A percentile compares a stretch with the other conserved stretches of the same genome.
These are phyloP conservation scores for Rhorus exstirpatorius DNA, from an alignment of 2,888 invertebrate genomes.

Conservation along the genomic window DNA sequence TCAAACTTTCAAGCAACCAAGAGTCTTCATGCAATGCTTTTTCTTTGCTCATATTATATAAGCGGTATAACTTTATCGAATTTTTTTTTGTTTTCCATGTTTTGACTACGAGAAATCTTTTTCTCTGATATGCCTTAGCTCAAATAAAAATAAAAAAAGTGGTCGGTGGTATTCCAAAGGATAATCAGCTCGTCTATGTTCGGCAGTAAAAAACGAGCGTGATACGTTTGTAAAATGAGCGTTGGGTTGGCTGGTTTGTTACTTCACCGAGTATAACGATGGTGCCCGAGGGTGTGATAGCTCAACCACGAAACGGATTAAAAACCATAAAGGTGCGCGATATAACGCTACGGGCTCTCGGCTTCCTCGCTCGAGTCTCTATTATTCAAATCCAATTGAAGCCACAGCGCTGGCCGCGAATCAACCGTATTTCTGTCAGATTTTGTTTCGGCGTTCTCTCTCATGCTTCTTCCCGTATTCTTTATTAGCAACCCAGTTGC, in stretches of 20 bases:
- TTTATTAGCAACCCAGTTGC: slow-evolving; percentile 13
- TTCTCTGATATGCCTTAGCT: not conserved
- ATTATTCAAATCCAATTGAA: slow-evolving; percentile 84
- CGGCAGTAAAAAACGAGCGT: not conserved
- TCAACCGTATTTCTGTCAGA: slow-evolving; percentile 43
- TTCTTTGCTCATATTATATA: no score
- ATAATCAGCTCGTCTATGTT: not conserved
- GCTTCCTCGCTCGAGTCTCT: slow-evolving; percentile 74
- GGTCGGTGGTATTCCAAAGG: not conserved
- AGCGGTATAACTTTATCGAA: no score
- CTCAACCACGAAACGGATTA: slow-evolving; percentile 81
- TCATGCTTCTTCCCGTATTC: not conserved
- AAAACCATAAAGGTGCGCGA: slow-evolving; percentile 80
- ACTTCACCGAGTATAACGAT: slow-evolving; percentile 21
- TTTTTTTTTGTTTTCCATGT: no score
- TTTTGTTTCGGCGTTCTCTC: slow-evolving; percentile 32
- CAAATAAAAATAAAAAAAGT: not conserved
- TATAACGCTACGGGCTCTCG: slow-evolving; percentile 76
- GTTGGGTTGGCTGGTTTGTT: slow-evolving; percentile 13
- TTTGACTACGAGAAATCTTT: no score
- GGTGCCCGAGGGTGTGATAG: slow-evolving; percentile 74
- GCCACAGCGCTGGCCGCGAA: slow-evolving; percentile 73
- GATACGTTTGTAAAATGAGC: slow-evolving; percentile 12
- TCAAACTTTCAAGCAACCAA: not conserved
- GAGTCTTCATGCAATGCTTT: no score